Evolutionary conservation across 2,888 invertebrate genomes (phyloP).

Genomic region (Brachynemurus nebulosus): DNA sequence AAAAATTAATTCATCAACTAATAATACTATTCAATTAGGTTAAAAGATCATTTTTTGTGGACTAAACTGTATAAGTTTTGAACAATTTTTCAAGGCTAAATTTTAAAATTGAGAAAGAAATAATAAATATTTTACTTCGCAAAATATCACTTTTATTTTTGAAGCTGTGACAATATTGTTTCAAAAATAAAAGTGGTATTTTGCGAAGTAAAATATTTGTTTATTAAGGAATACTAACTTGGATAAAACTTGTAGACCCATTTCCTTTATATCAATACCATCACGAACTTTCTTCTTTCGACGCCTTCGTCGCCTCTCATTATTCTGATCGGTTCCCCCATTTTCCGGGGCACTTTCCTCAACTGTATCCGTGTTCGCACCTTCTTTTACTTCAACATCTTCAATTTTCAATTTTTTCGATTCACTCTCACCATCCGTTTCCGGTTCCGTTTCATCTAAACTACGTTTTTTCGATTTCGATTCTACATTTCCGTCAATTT

Average conservation of each 20-base stretch:
- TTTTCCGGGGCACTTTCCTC: slow-evolving; percentile 25
- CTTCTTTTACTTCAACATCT: slow-evolving; percentile 28
- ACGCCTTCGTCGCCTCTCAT: slow-evolving; percentile 27
- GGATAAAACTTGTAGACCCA: slow-evolving; percentile 45
- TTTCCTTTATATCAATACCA: slow-evolving; percentile 27
- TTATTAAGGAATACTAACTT: slow-evolving; percentile 37
- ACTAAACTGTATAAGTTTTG: no score
- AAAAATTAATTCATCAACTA: no score
- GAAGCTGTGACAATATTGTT: no score
- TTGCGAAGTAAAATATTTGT: no score
- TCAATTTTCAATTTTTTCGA: slow-evolving; percentile 11
- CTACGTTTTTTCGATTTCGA: slow-evolving; percentile 6
- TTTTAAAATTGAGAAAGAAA: no score
- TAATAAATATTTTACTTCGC: no score
- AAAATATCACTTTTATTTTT: no score
- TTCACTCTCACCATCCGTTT: slow-evolving; percentile 7
- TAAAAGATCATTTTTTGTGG: no score
- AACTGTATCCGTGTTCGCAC: slow-evolving; percentile 25
- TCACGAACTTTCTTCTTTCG: slow-evolving; percentile 23
- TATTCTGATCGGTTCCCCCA: slow-evolving; percentile 14
- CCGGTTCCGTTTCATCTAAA: slow-evolving; percentile 9
- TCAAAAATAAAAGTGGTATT: no score
- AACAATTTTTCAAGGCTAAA: no score
- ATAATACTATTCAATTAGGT: no score
- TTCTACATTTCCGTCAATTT: slow-evolving; percentile 12